Percentiles rank a stretch among this genome's conserved stretches.
Evolutionary conservation across 1,140 invertebrate species (phyloP).

Genomic region (Psilanteris sp.): DNA sequence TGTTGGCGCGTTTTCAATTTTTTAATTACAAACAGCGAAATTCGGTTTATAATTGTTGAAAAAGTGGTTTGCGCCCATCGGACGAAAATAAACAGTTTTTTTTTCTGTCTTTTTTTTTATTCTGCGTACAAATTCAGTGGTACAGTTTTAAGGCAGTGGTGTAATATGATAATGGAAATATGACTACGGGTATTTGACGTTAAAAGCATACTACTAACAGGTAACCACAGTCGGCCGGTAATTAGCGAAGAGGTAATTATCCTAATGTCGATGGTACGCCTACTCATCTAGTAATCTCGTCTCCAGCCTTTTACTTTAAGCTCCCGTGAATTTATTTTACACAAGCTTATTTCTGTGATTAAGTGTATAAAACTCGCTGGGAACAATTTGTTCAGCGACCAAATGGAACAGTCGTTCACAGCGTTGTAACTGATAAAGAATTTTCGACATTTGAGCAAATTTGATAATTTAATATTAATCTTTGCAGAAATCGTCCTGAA

Average conservation of each 20-base stretch:
- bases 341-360: conserved; percentile 33
- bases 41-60: conserved; percentile 13
- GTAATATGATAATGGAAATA: conserved; percentile 66
- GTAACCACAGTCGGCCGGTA: conserved; percentile 53
- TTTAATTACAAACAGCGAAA: conserved; percentile 5
- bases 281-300: conserved; percentile 57
- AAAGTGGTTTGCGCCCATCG: neutral
- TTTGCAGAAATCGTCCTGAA: too few relatives aligned
- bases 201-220: conserved; percentile 47
- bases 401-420: too few relatives aligned
- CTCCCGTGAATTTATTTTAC: conserved; percentile 52
- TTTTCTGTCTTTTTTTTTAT: neutral
- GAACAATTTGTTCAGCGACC: conserved; percentile 19
- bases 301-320: conserved; percentile 50
- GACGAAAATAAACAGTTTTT: too few relatives aligned
- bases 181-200: conserved; percentile 60
- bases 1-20: too few relatives aligned
- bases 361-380: conserved; percentile 36
- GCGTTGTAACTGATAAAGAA: too few relatives aligned
- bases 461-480: too few relatives aligned
- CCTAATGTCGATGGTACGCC: conserved; percentile 62
- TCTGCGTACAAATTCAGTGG: conserved; percentile 12
- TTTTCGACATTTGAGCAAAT: too few relatives aligned
- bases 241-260: conserved; percentile 71
- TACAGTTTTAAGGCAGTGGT: conserved; percentile 21